Evolutionary conservation across 37 sponge, comb jelly and placozoan species (phyloP).

Genomic region (Diacarnus erythraeanus): DNA sequence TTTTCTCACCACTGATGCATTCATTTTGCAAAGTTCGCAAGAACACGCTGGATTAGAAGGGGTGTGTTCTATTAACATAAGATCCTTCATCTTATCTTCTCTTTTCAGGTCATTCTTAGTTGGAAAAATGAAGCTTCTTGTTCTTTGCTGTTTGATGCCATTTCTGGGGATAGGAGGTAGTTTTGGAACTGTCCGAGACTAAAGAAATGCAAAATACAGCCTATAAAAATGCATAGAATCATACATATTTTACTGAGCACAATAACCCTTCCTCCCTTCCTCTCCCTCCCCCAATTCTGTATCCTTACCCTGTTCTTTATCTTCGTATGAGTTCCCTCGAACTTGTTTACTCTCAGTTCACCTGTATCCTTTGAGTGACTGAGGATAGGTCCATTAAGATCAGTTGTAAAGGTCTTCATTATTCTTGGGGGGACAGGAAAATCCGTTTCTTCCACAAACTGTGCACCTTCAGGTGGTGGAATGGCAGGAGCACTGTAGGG

Average conservation of each 20-base stretch:
- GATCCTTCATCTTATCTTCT: slow-evolving; percentile 21
- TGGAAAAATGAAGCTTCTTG: slow-evolving; percentile 36
- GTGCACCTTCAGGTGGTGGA: slow-evolving; percentile 16
- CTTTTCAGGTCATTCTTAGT: slow-evolving; percentile 31
- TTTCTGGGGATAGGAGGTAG: slow-evolving; percentile 55
- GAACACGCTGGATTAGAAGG: slow-evolving; percentile 58
- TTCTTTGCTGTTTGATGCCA: neutral
- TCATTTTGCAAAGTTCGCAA: slow-evolving; percentile 56
- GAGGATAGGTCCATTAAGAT: neutral
- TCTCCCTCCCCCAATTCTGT: too few relatives aligned
- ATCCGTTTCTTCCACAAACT: neutral
- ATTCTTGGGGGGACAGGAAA: neutral
- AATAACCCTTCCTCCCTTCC: too few relatives aligned
- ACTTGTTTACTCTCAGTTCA: neutral
- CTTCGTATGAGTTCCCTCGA: slow-evolving; percentile 2
- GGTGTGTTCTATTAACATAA: slow-evolving; percentile 31
- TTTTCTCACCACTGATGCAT: slow-evolving; percentile 4
- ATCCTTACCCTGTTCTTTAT: slow-evolving; percentile 5
- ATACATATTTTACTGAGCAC: too few relatives aligned
- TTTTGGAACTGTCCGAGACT: slow-evolving; percentile 58
- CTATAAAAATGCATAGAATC: neutral
- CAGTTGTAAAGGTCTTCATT: neutral
- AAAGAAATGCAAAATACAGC: neutral
- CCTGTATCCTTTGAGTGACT: neutral
- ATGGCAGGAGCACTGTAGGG: slow-evolving; percentile 54